These are phyloP conservation scores for Chromis chromis DNA, from an alignment of 2,797 vertebrate species.

Conservation along the genomic window DNA sequence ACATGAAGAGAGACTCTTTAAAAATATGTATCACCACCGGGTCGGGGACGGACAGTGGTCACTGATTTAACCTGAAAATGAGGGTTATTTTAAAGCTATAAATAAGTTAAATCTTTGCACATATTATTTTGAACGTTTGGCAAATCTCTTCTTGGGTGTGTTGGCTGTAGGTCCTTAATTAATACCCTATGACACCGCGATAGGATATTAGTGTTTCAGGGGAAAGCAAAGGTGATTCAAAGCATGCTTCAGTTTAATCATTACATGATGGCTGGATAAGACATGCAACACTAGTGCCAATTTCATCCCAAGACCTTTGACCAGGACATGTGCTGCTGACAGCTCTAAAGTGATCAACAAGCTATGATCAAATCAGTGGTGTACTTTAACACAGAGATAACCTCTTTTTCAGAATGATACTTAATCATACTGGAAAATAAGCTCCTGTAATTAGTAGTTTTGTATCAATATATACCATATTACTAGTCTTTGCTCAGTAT, in stretches of 20 bases:
- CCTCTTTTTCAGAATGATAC: background rate
- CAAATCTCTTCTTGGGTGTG: background rate
- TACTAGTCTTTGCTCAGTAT: background rate
- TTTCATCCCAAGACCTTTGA: conserved; percentile 61
- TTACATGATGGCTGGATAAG: conserved; percentile 38
- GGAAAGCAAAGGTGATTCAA: conserved; percentile 8
- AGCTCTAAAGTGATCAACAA: conserved; percentile 21
- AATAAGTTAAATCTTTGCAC: background rate
- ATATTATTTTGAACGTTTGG: background rate
- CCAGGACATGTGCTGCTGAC: conserved; percentile 25
- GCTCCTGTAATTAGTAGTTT: background rate
- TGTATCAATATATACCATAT: background rate
- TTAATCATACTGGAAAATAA: background rate
- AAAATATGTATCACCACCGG: background rate
- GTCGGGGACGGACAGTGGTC: background rate
- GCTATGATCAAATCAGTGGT: conserved; percentile 16
- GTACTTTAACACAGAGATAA: conserved; percentile 37
- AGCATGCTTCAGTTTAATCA: conserved; percentile 56
- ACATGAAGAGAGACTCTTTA: background rate
- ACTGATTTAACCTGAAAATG: background rate
- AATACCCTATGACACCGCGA: background rate
- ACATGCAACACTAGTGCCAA: background rate
- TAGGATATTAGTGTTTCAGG: background rate
- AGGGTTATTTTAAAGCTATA: background rate
- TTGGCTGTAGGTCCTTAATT: background rate